Conservation (phyloP, 2,888 invertebrate species). For the Cephus runcator region DNA sequence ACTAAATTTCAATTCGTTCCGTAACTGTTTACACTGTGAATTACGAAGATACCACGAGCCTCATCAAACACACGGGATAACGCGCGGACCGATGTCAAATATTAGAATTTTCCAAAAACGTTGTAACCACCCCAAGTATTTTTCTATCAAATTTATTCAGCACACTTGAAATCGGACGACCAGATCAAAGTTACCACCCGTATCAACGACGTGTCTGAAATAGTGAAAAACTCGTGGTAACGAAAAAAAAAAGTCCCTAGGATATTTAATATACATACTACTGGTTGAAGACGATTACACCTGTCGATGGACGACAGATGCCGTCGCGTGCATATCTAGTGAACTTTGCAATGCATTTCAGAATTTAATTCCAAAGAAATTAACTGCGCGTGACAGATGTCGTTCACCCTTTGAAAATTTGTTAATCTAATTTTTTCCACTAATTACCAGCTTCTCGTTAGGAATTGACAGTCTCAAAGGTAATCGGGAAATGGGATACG, state of each 20-base stretch:
- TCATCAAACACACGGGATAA: neutral
- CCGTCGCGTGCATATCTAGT: neutral
- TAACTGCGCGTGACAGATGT: neutral
- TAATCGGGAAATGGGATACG: neutral
- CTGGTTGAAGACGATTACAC: neutral
- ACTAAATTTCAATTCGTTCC: neutral
- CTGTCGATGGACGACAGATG: neutral
- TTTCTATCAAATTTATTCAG: neutral
- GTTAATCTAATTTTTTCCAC: neutral
- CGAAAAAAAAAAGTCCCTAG: neutral
- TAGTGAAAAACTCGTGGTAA: neutral
- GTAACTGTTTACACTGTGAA: neutral
- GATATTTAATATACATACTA: neutral
- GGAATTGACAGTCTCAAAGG: neutral
- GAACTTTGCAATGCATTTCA: neutral
- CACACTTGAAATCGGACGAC: no score
- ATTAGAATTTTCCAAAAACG: neutral
- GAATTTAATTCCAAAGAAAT: neutral
- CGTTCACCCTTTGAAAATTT: neutral
- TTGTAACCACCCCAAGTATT: neutral
- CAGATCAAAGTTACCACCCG: neutral
- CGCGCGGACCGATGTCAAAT: neutral
- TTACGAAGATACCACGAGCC: neutral
- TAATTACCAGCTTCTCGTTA: neutral
- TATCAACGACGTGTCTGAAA: neutral